A percentile compares a stretch with the other conserved stretches of the same genome.
These are phyloP conservation scores for Enoplolaimus lenunculus DNA, from an alignment of 2,888 invertebrate genomes.

Conservation along the genomic window DNA sequence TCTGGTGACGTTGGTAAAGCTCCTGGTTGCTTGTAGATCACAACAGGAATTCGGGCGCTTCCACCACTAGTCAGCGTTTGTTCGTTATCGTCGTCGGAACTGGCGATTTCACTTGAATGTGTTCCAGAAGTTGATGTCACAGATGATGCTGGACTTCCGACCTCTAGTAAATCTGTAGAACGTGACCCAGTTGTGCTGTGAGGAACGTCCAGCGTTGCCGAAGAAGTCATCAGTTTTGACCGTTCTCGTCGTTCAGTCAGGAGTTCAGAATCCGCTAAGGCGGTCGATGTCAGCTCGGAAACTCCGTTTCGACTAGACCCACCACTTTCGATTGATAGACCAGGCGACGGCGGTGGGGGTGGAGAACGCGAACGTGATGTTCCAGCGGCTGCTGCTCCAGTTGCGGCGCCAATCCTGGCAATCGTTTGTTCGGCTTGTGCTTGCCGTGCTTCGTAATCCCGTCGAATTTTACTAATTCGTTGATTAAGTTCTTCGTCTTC, in stretches of 20 bases:
- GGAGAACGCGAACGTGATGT: background rate
- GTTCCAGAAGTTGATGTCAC: background rate
- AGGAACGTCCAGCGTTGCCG: background rate
- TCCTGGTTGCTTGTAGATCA: background rate
- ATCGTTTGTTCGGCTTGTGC: constrained; percentile 8
- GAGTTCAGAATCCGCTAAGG: too few species aligned
- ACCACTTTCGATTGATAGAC: background rate
- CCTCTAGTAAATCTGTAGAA: background rate
- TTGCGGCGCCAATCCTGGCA: background rate
- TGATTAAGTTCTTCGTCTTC: constrained; percentile 34
- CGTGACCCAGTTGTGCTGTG: background rate
- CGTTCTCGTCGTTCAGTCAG: constrained; percentile 34
- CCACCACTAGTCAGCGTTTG: too few species aligned
- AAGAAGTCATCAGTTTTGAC: background rate
- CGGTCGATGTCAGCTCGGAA: too few species aligned
- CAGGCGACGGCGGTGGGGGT: background rate
- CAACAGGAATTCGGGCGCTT: background rate
- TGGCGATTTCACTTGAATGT: background rate
- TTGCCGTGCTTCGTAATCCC: constrained; percentile 29
- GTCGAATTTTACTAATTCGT: constrained; percentile 32
- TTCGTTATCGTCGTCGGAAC: background rate
- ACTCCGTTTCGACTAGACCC: too few species aligned
- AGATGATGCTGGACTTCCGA: background rate
- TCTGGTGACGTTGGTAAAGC: background rate
- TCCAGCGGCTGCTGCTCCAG: background rate